Conservation (phyloP, 1,140 invertebrate genomes). For the Octopus bimaculoides region DNA sequence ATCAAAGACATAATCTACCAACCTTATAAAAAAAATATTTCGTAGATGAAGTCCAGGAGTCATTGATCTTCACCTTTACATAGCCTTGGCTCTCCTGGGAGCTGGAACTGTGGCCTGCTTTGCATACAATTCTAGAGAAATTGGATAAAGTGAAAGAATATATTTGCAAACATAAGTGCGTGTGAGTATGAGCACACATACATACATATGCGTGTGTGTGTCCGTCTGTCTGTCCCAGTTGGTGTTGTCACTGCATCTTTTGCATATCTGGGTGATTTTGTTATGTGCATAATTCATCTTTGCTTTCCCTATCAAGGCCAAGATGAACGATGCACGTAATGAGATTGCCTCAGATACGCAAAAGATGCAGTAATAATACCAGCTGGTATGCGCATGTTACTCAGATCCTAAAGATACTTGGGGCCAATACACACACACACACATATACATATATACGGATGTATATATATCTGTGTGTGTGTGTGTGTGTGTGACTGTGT, state of each 20-base stretch:
- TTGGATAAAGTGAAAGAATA: neutral
- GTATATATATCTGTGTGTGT: too few species aligned
- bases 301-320: too few species aligned
- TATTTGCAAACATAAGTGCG: neutral
- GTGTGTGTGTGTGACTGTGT: neutral
- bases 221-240: neutral
- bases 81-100: neutral
- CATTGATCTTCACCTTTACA: neutral
- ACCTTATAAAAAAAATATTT: constrained; percentile 3
- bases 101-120: neutral
- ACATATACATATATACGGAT: too few species aligned
- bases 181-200: neutral
- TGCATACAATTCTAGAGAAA: constrained; percentile 7
- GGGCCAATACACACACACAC: too few species aligned
- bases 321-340: too few species aligned
- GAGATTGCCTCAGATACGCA: too few species aligned
- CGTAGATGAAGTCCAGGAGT: neutral
- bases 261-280: too few species aligned
- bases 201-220: neutral
- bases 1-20: neutral
- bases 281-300: too few species aligned
- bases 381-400: too few species aligned
- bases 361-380: too few species aligned
- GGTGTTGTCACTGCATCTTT: too few species aligned
- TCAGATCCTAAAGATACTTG: too few species aligned